These are phyloP conservation scores for Lutjanus erythropterus DNA, from an alignment of 2,113 vertebrate genomes.

Conservation along the genomic window DNA sequence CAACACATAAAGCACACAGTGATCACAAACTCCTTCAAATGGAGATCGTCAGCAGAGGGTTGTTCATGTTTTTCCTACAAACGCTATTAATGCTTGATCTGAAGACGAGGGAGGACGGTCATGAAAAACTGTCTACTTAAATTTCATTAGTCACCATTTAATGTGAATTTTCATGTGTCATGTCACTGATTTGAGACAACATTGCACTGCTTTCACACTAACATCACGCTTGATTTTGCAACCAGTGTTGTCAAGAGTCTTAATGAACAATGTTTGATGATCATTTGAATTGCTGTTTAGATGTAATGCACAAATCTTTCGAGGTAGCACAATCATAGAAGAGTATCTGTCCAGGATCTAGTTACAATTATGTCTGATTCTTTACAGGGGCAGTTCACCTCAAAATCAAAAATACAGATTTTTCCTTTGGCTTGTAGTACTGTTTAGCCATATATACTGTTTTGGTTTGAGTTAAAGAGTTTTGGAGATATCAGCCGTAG, in stretches of 20 bases:
- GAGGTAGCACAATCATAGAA: not conserved
- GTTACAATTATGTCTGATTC: too few relatives aligned
- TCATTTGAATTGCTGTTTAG: not conserved
- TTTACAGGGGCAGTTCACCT: too few relatives aligned
- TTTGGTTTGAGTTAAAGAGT: too few relatives aligned
- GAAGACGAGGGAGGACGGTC: not conserved
- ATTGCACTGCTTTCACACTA: not conserved
- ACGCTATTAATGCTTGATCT: not conserved
- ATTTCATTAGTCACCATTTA: too few relatives aligned
- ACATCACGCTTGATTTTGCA: not conserved
- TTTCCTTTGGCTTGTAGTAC: too few relatives aligned
- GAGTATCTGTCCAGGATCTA: not conserved
- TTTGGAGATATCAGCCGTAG: too few relatives aligned
- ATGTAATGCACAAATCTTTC: not conserved
- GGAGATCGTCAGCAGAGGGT: not conserved
- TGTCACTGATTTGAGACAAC: too few relatives aligned
- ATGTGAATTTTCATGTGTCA: too few relatives aligned
- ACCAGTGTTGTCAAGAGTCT: not conserved
- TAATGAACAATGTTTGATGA: not conserved
- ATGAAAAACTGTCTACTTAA: not conserved
- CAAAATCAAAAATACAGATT: too few relatives aligned
- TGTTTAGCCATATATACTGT: too few relatives aligned
- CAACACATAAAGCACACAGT: not conserved
- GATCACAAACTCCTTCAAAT: not conserved
- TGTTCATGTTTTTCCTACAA: not conserved